Evolutionary conservation across 2,888 invertebrate species (phyloP).

Genomic region (Eulithis testata): DNA sequence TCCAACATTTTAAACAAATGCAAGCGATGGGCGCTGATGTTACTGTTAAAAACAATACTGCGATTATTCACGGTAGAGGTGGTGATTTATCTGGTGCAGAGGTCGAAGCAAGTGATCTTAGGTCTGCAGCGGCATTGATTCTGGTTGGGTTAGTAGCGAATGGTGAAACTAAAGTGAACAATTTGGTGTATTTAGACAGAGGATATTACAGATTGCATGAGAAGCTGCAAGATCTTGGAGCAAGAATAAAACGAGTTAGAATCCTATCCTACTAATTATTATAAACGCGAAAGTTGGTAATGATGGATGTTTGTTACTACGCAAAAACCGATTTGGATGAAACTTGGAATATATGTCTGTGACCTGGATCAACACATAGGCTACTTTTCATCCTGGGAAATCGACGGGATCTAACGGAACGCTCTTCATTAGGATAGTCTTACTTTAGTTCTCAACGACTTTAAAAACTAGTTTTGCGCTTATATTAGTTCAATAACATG

Average conservation of each 20-base stretch:
- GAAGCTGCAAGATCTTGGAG: slow-evolving; percentile 23
- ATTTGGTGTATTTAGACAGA: slow-evolving; percentile 30
- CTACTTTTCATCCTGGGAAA: too few species aligned
- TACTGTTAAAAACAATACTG: slow-evolving; percentile 8
- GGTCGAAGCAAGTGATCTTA: slow-evolving; percentile 25
- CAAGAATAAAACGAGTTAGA: slow-evolving; percentile 14
- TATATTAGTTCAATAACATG: too few species aligned
- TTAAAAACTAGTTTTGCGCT: too few species aligned
- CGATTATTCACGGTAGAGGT: slow-evolving; percentile 17
- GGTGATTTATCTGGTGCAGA: slow-evolving; percentile 7
- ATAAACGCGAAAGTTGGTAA: too few species aligned
- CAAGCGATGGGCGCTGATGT: slow-evolving; percentile 24
- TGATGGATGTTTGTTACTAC: too few species aligned
- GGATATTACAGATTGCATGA: slow-evolving; percentile 34
- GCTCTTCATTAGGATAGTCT: too few species aligned
- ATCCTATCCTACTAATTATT: too few species aligned
- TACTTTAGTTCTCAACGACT: too few species aligned
- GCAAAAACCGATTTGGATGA: not conserved
- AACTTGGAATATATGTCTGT: too few species aligned
- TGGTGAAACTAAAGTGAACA: slow-evolving; percentile 22
- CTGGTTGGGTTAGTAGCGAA: slow-evolving; percentile 26
- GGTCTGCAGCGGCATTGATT: slow-evolving; percentile 32
- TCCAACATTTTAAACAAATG: slow-evolving; percentile 32
- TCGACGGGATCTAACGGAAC: too few species aligned
- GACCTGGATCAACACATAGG: too few species aligned